phyloP scores from a whole-genome alignment of 2,113 vertebrate species.

The Hymenochirus boettgeri region DNA sequence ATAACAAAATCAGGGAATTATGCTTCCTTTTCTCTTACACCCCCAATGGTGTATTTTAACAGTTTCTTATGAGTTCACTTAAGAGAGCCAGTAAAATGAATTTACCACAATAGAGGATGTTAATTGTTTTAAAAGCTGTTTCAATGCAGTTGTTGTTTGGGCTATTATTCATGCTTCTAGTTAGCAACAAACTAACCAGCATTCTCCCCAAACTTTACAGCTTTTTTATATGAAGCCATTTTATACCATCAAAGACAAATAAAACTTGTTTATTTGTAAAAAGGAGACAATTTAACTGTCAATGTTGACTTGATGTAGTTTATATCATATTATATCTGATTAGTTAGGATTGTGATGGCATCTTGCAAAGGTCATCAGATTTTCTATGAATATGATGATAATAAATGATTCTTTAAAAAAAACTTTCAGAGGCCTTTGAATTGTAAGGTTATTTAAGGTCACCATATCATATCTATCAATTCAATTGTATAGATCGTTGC shows the following conservation, averaged over 20 bases:
- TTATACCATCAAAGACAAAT: slow-evolving; percentile 3
- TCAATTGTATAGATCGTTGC: slow-evolving; percentile 4
- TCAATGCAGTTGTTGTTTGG: slow-evolving; percentile 29
- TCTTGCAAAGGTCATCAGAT: slow-evolving; percentile 19
- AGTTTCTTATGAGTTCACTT: slow-evolving; percentile 28
- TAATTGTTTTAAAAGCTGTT: slow-evolving; percentile 38
- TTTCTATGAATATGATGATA: slow-evolving; percentile 16
- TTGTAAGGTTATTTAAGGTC: slow-evolving; percentile 40
- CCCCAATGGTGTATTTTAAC: slow-evolving; percentile 18
- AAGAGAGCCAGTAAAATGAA: slow-evolving; percentile 37
- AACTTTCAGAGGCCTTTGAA: slow-evolving; percentile 15
- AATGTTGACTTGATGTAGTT: not conserved
- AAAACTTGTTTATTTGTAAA: not conserved
- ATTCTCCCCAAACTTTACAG: slow-evolving; percentile 24
- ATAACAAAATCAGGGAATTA: not conserved
- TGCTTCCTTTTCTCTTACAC: not conserved
- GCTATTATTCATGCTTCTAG: slow-evolving; percentile 30
- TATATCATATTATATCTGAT: not conserved
- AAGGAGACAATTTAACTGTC: not conserved
- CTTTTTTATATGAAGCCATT: slow-evolving; percentile 19
- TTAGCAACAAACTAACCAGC: slow-evolving; percentile 31
- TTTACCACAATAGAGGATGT: slow-evolving; percentile 31
- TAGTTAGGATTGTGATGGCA: not conserved
- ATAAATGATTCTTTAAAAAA: slow-evolving; percentile 29
- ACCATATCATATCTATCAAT: slow-evolving; percentile 38